Evolutionary conservation across 92 coral and sea anemone genomes (phyloP), one percentile per base, ranked within the genome.

Genomic region (Metridium senile): DNA sequence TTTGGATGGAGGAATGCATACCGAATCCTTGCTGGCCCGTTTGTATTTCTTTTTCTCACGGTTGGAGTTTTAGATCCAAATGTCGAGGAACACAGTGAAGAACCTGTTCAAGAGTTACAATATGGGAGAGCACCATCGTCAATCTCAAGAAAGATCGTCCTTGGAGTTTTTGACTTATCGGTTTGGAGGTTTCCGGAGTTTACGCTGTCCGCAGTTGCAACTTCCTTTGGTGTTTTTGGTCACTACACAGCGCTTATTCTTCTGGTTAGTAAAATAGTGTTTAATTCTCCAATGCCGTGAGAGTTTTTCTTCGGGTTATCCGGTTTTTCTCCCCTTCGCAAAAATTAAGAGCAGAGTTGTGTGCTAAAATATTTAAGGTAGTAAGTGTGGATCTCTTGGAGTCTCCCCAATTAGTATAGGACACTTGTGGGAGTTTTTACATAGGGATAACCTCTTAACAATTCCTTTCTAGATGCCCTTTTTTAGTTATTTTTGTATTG

Each of bases 121-220:
- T n/a, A n/a, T n/a, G n/a, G n/a, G n/a, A n/a, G n/a, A n/a, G n/a
- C n/a, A n/a, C n/a, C n/a, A n/a, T n/a, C n/a, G n/a, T n/a, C n/a
- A n/a, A n/a, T n/a, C n/a, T n/a, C n/a, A n/a, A 51, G 76, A 18
- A 71, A 71, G 26, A 53, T 71, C n/a, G 66, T 71, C 16, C 43
- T 32, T 18, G 82, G 74, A 31, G 22, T 77, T 45, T 26, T 77
- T 52, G 82, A 77, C 54, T 51, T 77, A 35, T 77, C 82, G 0
- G 82, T 77, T 53, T 77, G 82, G 82, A 77, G 35, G 56, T 77
- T 66, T 39, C 69, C 82, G 11, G 82, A 77, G 39, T 77, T 16
- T 67, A 77, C 75, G 45, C 26, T 77, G 23, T 62, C 32, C 30
- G 82, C 67, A 31, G 30, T 77, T 51, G 65, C 68, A n/a, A 67